phyloP scores from a whole-genome alignment of 2,113 vertebrate genomes.

The Trinectes maculatus region DNA sequence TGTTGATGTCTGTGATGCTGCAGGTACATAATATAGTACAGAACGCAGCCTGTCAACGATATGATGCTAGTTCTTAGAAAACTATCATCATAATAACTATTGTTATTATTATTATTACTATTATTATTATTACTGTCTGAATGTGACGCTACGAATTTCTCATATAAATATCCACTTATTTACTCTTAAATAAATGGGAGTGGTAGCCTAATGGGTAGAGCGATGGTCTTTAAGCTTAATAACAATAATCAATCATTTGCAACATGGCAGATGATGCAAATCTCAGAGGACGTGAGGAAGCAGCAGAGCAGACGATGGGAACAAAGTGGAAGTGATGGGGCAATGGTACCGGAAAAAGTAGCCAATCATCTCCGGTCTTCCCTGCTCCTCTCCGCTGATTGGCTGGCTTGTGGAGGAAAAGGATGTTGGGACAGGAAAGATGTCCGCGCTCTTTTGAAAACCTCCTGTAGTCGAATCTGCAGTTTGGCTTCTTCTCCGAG shows the following conservation, averaged over 20 bases:
- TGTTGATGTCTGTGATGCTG: slow-evolving; percentile 37
- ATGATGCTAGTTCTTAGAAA: too few species aligned
- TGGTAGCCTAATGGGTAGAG: too few species aligned
- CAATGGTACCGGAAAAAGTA: not conserved
- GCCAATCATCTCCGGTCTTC: slow-evolving; percentile 3
- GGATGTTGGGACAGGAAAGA: slow-evolving; percentile 86
- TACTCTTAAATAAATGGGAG: slow-evolving; percentile 49
- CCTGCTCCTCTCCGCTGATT: slow-evolving; percentile 62
- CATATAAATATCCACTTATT: slow-evolving; percentile 55
- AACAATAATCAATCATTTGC: too few species aligned
- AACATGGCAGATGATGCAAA: too few species aligned
- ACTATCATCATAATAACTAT: too few species aligned
- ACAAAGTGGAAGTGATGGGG: not conserved
- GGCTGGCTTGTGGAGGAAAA: slow-evolving; percentile 65
- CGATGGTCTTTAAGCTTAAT: too few species aligned
- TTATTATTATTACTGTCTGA: too few species aligned
- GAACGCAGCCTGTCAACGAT: not conserved
- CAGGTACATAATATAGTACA: slow-evolving; percentile 6
- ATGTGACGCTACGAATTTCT: slow-evolving; percentile 27
- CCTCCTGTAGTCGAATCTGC: slow-evolving; percentile 7
- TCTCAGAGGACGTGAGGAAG: too few species aligned
- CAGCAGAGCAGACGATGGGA: too few species aligned
- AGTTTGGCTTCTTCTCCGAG: slow-evolving; percentile 11
- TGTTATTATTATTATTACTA: too few species aligned
- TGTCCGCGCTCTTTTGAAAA: slow-evolving; percentile 89